Conservation (phyloP, 1,140 invertebrate genomes). For the Sitophilus oryzae region DNA sequence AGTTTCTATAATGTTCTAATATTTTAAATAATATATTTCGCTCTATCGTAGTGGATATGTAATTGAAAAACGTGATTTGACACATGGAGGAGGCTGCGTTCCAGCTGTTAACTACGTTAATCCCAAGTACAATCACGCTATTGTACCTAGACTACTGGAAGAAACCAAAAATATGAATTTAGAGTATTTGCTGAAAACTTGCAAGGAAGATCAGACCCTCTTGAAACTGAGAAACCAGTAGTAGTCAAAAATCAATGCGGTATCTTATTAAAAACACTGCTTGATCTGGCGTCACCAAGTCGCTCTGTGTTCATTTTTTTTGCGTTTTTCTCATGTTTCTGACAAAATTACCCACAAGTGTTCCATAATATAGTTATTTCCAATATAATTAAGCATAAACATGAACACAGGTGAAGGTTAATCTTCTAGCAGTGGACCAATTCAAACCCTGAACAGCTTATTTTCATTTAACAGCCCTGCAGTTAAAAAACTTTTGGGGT, state of each 20-base stretch:
- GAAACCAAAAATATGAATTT: constrained; percentile 92
- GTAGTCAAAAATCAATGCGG: constrained; percentile 91
- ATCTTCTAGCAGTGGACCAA: constrained; percentile 61
- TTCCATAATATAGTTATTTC: constrained; percentile 15
- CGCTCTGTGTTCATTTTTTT: constrained; percentile 9
- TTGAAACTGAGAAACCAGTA: constrained; percentile 78
- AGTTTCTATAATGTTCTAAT: constrained; percentile 36
- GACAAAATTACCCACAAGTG: constrained; percentile 10
- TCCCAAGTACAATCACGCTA: constrained; percentile 77
- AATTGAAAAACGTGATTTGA: constrained; percentile 93
- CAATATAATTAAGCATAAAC: constrained; percentile 18
- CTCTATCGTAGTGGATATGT: constrained; percentile 68
- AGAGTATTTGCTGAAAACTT: constrained; percentile 90
- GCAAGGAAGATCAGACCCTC: constrained; percentile 87
- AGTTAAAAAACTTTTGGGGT: constrained; percentile 93
- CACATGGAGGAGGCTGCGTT: constrained; percentile 93
- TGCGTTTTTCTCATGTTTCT: constrained; percentile 15
- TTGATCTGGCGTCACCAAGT: constrained; percentile 20
- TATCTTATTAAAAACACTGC: too few species aligned
- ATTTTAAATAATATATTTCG: neutral
- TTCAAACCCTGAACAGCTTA: constrained; percentile 84
- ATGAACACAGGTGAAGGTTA: constrained; percentile 78
- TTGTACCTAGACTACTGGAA: constrained; percentile 81
- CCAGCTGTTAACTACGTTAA: constrained; percentile 87
- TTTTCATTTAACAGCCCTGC: constrained; percentile 95